Evolutionary conservation across 2,888 invertebrate genomes (phyloP), one percentile per base, ranked within the genome.

Genomic region (Sphecodes monilicornis): DNA sequence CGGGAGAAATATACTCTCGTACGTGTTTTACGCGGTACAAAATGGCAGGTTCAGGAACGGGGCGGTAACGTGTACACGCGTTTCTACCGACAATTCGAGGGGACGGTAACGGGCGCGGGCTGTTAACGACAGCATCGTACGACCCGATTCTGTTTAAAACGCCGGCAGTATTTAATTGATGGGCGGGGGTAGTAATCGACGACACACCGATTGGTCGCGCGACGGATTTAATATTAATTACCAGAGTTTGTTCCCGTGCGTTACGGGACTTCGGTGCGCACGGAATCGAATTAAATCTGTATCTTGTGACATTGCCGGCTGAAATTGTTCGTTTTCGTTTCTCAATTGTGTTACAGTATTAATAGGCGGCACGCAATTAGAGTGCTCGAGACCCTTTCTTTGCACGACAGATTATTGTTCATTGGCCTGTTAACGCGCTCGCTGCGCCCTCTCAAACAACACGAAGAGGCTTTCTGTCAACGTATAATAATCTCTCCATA

Each of bases 201-300:
- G 78, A 60, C 74, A 77, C 57, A 36, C 11, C 74, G 78, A 85
- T 86, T 46, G 76, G 64, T 70, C 70, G 69, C 54, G 64, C 75
- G 74, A 82, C 76, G 88, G 72, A 78, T 78, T 80, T 83, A 85
- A 88, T 88, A 86, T 87, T 88, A 86, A 86, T 88, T 83, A 85
- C 60, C 41, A 32, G 57, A 73, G 70, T 70, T 81, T 68, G 81
- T 72, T 80, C 57, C 39, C 39, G 39, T 39, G 36, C 36, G 36
- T 39, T 68, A n/a, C 77, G 68, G 66, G 80, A 46, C 60, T 66
- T 41, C 60, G 60, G 16, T 36, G 75, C 57, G 70, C 72, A 32
- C 54, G 43, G 73, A 80, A 82, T 83, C 79, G 71, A 68, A 72
- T 88, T 80, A 82, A 84, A 78, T 66, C 70, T 74, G 74, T 75